Percentiles rank a stretch among this genome's conserved stretches.
phyloP scores from a whole-genome alignment of 2,888 invertebrate species.

The Gisinianus flammeolus region DNA sequence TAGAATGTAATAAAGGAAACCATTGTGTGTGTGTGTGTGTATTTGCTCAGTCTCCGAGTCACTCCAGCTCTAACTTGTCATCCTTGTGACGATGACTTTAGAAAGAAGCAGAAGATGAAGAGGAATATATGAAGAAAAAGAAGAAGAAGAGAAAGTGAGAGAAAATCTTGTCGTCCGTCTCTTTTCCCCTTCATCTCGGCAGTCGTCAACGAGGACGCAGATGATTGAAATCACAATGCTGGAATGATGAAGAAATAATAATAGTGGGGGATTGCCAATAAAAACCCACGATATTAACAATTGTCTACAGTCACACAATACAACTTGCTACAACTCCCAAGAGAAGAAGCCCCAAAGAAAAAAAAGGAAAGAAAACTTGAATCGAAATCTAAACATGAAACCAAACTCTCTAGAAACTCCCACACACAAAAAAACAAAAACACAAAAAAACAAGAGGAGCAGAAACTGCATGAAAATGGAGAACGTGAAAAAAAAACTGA shows the following conservation, averaged over 20 bases:
- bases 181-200: too few relatives aligned
- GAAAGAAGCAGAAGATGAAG: not conserved
- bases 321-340: too few relatives aligned
- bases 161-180: not conserved
- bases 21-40: conserved; percentile 28
- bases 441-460: too few relatives aligned
- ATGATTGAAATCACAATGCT: conserved; percentile 25
- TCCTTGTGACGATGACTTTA: too few relatives aligned
- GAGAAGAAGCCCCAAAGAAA: too few relatives aligned
- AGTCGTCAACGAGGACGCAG: not conserved
- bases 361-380: too few relatives aligned
- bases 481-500: too few relatives aligned
- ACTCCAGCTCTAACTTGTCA: not conserved
- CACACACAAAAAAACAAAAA: too few relatives aligned
- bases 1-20: conserved; percentile 28
- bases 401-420: too few relatives aligned
- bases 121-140: not conserved
- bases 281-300: conserved; percentile 14
- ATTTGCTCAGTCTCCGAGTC: conserved; percentile 17
- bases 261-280: not conserved
- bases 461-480: too few relatives aligned
- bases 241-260: conserved; percentile 16
- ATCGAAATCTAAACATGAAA: too few relatives aligned
- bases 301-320: not conserved
- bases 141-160: not conserved